Base-by-base conservation (phyloP, 2,888 invertebrate species). In the Bugulina stolonifera region DNA sequence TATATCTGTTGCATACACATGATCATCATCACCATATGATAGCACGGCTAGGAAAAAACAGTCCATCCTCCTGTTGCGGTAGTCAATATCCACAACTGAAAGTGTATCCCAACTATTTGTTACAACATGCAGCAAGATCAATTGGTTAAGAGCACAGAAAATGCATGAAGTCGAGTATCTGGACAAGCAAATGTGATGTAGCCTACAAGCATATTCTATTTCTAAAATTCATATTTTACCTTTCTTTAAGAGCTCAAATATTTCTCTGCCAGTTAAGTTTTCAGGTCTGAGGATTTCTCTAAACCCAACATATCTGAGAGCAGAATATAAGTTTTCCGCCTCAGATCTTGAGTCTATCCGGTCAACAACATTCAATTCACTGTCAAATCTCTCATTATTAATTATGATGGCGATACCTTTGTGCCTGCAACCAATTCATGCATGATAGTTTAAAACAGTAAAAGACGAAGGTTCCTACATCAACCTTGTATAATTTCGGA, bases 341-440 rank as follows among this genome's bases (percentile, higher is more conserved):
- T 43, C 10, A 10, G 43, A 89, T 80, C 93, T 91, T 25, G 69
- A 57, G 0, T 95, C 95, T 76, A 89, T 88, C 57, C 84, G 75
- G 10, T 78, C 77, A 5, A 79, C 77, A 74, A 85, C 80, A 3
- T 78, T 75, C 1, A 83, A 81, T 22, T 73, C 73, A 1, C 76
- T 73, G 83, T 79, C 89, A 80, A 95, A 96, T 79, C 88, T 86
- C 84, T 92, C 92, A 82, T 96, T 94, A 83, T 95, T 96, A 80
- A 96, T 93, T 79, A 96, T 93, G 23, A 94, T 83, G 1, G 94
- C 94, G 76, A 89, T 85, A 1, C 96, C 95, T 73, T 94, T 89
- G 74, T 89, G 87, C 29, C 43, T 43, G 43, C 43, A 43, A 43
- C 43, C 5, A n/a, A n/a, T n/a, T n/a, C n/a, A n/a, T n/a, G n/a